Base-by-base conservation (phyloP, 1,140 invertebrate genomes). In the Luehdorfia chinensis region DNA sequence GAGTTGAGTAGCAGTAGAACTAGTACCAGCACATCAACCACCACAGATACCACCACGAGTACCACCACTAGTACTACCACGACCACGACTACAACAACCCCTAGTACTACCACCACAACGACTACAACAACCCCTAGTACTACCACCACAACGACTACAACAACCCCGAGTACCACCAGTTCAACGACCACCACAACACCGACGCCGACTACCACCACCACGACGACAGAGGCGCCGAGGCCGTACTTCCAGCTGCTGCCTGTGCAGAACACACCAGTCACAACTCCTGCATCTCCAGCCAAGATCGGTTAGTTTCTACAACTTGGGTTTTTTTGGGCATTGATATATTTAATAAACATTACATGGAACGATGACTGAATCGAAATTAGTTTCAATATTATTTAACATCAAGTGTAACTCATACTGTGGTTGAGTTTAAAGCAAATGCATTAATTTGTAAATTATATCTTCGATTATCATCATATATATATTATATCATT, bases 141-240 rank as follows among this genome's bases (percentile, higher is more conserved):
- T 47, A 89, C 87, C 2, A 79, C 66, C n/a, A 81, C 77, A 6
- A 80, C 75, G 3, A 84, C 79, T 11, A 83, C 75, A 36, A 78
- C 86, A 63, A 88, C 85, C 31, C 78, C 88, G 14, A 88, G 83
- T 60, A 88, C 88, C 47, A 89, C 87, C 52, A 84, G 62, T 18
- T 74, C 76, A 12, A 74, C 78, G 2, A 75, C 74, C 8, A 68
- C 74, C 16, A 87, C 84, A 23, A 78, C 73, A 9, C 67, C 81
- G 18, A 78, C 84, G 23, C 55, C 63, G 1, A 74, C 55, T 11
- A 75, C 77, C 30, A 72, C 68, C 6, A 84, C 78, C 16, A 70
- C 72, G 0, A 74, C 72, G 4, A 73, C 87, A 9, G 83, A 83
- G 25, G 63, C 87, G 3, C 63, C 68, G 47, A 52, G 60, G 7